A percentile compares a stretch with the other conserved stretches of the same genome.
Evolutionary conservation across 2,888 invertebrate species (phyloP).

Genomic region (Serrognathus titanus): DNA sequence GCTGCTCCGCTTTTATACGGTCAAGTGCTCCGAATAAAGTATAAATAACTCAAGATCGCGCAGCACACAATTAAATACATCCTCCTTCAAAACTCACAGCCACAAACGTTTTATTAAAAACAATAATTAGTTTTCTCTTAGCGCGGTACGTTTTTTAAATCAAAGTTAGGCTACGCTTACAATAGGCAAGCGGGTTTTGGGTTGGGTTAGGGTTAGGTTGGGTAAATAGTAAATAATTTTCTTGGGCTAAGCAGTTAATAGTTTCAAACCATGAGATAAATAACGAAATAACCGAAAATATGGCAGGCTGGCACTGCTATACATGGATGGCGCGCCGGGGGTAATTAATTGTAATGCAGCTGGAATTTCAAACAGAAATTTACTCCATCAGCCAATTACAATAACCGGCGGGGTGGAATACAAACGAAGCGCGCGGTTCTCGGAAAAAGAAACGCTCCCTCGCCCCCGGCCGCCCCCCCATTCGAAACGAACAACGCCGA

Average conservation of each 20-base stretch:
- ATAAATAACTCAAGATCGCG: not conserved
- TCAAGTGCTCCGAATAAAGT: not conserved
- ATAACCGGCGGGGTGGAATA: slow-evolving; percentile 3
- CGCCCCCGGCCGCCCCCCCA: too few species aligned
- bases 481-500: too few species aligned
- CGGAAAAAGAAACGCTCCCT: too few species aligned
- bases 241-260: not conserved
- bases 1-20: not conserved
- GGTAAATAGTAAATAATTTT: too few species aligned
- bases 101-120: too few species aligned
- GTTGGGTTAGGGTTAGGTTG: too few species aligned
- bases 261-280: slow-evolving; percentile 6
- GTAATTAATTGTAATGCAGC: slow-evolving; percentile 7
- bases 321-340: not conserved
- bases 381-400: slow-evolving; percentile 14
- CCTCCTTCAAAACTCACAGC: not conserved
- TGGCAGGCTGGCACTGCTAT: not conserved
- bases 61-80: not conserved
- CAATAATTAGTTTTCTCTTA: too few species aligned
- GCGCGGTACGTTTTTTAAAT: too few species aligned
- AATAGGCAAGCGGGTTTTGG: not conserved
- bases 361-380: slow-evolving; percentile 10
- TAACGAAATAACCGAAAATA: slow-evolving; percentile 5
- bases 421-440: not conserved
- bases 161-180: not conserved